phyloP scores from a whole-genome alignment of 2,797 vertebrate species.

The Moxostoma hubbsi region DNA sequence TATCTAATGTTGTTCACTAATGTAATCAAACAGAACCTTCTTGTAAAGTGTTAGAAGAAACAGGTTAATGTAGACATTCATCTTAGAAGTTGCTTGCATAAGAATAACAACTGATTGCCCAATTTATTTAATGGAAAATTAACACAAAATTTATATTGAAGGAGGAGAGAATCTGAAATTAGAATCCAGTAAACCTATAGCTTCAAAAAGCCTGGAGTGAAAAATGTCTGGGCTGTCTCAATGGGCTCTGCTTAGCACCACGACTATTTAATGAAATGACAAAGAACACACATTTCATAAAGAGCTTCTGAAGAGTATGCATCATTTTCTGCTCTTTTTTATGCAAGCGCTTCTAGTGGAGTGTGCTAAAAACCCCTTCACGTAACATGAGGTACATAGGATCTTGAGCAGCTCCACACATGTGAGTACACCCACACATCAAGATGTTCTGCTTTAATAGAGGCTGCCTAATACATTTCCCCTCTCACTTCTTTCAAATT shows the following conservation, averaged over 20 bases:
- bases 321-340: conserved; percentile 62
- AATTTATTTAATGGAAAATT: conserved; percentile 12
- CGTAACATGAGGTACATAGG: conserved; percentile 29
- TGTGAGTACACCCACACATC: conserved; percentile 43
- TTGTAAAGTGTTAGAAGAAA: neutral
- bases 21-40: too few species aligned
- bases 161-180: conserved; percentile 24
- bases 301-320: conserved; percentile 45
- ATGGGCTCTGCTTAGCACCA: conserved; percentile 37
- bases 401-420: conserved; percentile 42
- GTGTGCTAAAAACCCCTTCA: conserved; percentile 42
- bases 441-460: conserved; percentile 36
- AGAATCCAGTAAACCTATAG: conserved; percentile 14
- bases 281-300: conserved; percentile 49
- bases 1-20: too few species aligned
- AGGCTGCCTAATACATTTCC: conserved; percentile 41
- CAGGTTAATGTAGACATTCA: conserved; percentile 27
- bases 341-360: conserved; percentile 65
- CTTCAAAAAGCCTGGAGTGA: conserved; percentile 42
- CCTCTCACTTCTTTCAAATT: conserved; percentile 5
- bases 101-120: conserved; percentile 31
- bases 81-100: conserved; percentile 44
- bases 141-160: conserved; percentile 1
- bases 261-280: conserved; percentile 53
- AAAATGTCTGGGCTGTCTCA: conserved; percentile 28